phyloP scores from a whole-genome alignment of 1,140 invertebrate genomes.

The Temnothorax nylanderi region DNA sequence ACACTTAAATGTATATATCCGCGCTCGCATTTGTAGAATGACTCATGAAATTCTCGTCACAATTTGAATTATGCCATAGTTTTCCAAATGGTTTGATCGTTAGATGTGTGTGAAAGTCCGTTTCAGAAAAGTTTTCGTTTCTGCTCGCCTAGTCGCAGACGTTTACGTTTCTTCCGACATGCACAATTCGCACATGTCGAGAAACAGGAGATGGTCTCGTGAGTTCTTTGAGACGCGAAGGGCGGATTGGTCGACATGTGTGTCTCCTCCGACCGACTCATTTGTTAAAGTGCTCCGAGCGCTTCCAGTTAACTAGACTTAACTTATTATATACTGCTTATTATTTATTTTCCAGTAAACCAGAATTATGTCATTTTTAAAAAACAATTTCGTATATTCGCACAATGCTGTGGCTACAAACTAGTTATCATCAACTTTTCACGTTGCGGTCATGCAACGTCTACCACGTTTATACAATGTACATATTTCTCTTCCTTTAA shows the following conservation, averaged over 20 bases:
- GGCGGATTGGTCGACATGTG: slow-evolving; percentile 78
- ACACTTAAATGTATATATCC: background rate
- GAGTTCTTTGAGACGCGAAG: slow-evolving; percentile 36
- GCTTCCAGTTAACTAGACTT: background rate
- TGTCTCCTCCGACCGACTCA: slow-evolving; percentile 67
- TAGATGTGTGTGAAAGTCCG: slow-evolving; percentile 57
- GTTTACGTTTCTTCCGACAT: slow-evolving; percentile 53
- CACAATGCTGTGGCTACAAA: background rate
- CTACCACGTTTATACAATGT: background rate
- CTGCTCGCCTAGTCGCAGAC: slow-evolving; percentile 13
- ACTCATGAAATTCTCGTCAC: slow-evolving; percentile 4
- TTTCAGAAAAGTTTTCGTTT: slow-evolving; percentile 42
- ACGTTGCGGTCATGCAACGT: background rate
- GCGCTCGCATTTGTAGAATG: background rate
- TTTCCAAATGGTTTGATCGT: background rate
- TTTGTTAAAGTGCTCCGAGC: slow-evolving; percentile 76
- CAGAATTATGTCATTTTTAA: slow-evolving; percentile 8
- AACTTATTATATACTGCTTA: slow-evolving; percentile 18
- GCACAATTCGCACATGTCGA: slow-evolving; percentile 66
- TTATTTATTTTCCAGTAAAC: slow-evolving; percentile 1
- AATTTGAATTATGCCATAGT: background rate
- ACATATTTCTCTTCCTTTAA: background rate
- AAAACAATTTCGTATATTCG: slow-evolving; percentile 29
- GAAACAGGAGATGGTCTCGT: slow-evolving; percentile 40
- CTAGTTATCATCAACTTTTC: slow-evolving; percentile 18